Evolutionary conservation across 1,140 invertebrate genomes (phyloP).

Genomic region (Chrysopa pallens): DNA sequence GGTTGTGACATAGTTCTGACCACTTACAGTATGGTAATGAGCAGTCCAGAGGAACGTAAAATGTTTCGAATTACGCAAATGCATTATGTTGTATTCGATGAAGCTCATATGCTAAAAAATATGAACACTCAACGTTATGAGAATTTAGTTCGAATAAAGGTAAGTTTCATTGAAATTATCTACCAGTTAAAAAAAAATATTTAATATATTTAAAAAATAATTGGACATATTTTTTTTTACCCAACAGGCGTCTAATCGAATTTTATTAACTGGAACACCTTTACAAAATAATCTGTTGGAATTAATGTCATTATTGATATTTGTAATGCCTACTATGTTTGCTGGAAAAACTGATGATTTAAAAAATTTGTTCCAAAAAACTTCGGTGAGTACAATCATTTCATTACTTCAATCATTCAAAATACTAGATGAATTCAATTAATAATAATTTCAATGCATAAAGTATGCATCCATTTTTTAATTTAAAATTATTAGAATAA

Average conservation of each 20-base stretch:
- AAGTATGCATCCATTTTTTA: not conserved
- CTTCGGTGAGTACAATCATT: slow-evolving; percentile 28
- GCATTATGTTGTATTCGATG: slow-evolving; percentile 90
- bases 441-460: not conserved
- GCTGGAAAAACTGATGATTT: slow-evolving; percentile 72
- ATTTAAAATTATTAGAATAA: not conserved
- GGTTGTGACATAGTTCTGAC: slow-evolving; percentile 74
- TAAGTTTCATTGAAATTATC: slow-evolving; percentile 27
- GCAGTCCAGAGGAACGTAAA: slow-evolving; percentile 71
- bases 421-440: slow-evolving; percentile 10
- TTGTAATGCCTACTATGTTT: slow-evolving; percentile 93
- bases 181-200: no score
- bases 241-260: slow-evolving; percentile 54
- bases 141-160: slow-evolving; percentile 73
- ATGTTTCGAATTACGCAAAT: slow-evolving; percentile 79
- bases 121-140: slow-evolving; percentile 84
- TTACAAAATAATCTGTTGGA: slow-evolving; percentile 92
- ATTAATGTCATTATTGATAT: slow-evolving; percentile 85
- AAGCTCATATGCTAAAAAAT: slow-evolving; percentile 96
- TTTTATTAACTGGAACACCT: slow-evolving; percentile 81
- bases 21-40: slow-evolving; percentile 67
- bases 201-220: slow-evolving; percentile 1
- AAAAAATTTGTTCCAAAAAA: slow-evolving; percentile 69
- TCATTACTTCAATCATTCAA: slow-evolving; percentile 10
- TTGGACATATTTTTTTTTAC: slow-evolving; percentile 4